Evolutionary conservation across 2,113 vertebrate species (phyloP).

Genomic region (Formicarius rufipectus): DNA sequence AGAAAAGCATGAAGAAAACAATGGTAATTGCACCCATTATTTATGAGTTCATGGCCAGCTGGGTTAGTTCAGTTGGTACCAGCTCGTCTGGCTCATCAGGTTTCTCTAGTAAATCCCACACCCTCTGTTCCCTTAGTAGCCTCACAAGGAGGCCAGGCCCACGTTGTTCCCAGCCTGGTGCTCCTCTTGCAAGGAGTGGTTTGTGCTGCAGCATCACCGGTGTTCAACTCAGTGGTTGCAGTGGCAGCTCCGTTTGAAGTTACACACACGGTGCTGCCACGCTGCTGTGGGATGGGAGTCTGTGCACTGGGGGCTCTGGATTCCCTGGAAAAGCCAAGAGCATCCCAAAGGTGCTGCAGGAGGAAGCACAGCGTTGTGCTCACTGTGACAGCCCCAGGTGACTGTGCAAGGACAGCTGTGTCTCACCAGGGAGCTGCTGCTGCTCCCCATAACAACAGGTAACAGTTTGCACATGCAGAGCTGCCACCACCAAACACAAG

Average conservation of each 20-base stretch:
- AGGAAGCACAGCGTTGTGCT: not conserved
- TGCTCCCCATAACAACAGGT: not conserved
- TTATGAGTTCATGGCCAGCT: not conserved
- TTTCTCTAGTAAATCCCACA: not conserved
- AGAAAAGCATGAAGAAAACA: not conserved
- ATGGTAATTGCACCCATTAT: not conserved
- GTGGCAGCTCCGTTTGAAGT: accelerated
- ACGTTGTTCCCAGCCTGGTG: not conserved
- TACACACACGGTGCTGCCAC: not conserved
- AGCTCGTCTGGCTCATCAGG: not conserved
- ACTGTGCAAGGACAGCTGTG: not conserved
- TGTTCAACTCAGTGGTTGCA: not conserved
- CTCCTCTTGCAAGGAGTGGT: not conserved
- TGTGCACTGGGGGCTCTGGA: not conserved
- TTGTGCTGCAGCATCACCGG: not conserved
- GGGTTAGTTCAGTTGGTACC: not conserved
- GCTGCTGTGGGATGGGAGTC: not conserved
- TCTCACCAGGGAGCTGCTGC: not conserved
- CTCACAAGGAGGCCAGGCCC: not conserved
- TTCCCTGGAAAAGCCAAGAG: not conserved
- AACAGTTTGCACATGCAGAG: not conserved
- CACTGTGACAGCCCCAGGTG: not conserved
- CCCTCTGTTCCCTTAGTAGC: not conserved
- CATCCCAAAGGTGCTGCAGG: not conserved
- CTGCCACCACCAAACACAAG: not conserved